Conservation (phyloP, 1,140 invertebrate species). For the Drosophila ohnishii region DNA sequence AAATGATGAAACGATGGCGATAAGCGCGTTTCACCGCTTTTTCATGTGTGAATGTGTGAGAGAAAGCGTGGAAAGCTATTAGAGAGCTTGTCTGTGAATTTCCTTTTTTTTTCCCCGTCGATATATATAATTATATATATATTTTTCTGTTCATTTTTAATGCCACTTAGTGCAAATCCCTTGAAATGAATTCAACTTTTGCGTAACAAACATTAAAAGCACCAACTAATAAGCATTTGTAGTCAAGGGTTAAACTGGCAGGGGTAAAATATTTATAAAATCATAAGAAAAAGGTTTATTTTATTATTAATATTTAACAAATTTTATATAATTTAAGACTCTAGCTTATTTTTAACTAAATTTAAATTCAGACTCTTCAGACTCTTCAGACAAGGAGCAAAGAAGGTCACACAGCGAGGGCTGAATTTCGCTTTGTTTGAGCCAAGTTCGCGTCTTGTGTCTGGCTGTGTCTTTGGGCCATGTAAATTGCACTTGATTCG, state of each 20-base stretch:
- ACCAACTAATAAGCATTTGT: background rate
- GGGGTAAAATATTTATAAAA: background rate
- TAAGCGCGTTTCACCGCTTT: constrained; percentile 52
- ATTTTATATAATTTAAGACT: background rate
- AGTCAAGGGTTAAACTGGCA: background rate
- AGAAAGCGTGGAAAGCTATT: constrained; percentile 69
- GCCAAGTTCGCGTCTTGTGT: constrained; percentile 17
- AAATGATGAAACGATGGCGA: constrained; percentile 78
- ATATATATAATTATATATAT: background rate
- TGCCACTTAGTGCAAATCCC: constrained; percentile 69
- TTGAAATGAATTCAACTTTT: constrained; percentile 69
- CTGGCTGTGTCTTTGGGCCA: constrained; percentile 25
- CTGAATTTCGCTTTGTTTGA: constrained; percentile 11
- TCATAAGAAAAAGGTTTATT: background rate
- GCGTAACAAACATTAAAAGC: constrained; percentile 21
- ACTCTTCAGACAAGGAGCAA: background rate
- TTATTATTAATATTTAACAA: background rate
- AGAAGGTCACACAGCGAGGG: constrained; percentile 15
- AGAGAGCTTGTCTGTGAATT: constrained; percentile 73
- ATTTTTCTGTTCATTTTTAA: constrained; percentile 54
- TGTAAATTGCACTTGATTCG: constrained; percentile 40
- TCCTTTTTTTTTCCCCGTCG: background rate
- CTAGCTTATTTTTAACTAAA: background rate
- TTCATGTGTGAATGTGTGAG: constrained; percentile 12
- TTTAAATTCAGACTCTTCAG: background rate